Percentiles rank a stretch among this genome's conserved stretches.
Conservation (phyloP, 2,113 vertebrate genomes). For the Glareola pratincola region DNA sequence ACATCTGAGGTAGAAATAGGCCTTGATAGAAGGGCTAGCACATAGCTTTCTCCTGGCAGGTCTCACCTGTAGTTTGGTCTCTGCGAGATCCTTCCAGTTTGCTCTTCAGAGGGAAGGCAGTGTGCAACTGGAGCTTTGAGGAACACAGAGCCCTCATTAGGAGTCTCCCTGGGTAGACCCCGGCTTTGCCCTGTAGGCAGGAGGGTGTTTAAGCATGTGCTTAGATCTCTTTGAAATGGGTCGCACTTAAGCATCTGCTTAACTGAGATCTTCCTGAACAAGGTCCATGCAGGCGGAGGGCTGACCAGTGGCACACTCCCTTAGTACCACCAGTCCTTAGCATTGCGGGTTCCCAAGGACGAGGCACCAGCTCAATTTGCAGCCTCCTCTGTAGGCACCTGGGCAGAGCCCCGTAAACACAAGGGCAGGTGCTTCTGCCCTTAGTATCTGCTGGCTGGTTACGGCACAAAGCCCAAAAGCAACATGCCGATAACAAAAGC, state of each 20-base stretch:
- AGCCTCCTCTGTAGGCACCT: background rate
- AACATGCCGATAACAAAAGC: background rate
- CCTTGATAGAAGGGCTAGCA: background rate
- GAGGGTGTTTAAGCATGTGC: background rate
- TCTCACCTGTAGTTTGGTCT: background rate
- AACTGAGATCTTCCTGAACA: background rate
- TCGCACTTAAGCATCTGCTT: background rate
- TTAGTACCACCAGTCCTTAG: background rate
- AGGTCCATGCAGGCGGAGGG: background rate
- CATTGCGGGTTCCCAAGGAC: rapidly evolving
- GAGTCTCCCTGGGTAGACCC: background rate
- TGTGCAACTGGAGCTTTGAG: background rate
- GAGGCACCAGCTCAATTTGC: background rate
- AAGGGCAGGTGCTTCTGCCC: background rate
- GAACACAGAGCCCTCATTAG: background rate
- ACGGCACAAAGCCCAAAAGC: background rate
- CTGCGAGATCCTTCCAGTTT: background rate
- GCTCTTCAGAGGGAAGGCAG: background rate
- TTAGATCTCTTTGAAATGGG: background rate
- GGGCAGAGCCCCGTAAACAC: background rate
- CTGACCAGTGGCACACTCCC: background rate
- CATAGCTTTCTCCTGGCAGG: background rate
- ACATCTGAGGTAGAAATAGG: background rate
- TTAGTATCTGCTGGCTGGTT: background rate
- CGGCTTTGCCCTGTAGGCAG: background rate